These are phyloP conservation scores for Pristis pectinata DNA, from an alignment of 2,797 vertebrate genomes.

Conservation along the genomic window DNA sequence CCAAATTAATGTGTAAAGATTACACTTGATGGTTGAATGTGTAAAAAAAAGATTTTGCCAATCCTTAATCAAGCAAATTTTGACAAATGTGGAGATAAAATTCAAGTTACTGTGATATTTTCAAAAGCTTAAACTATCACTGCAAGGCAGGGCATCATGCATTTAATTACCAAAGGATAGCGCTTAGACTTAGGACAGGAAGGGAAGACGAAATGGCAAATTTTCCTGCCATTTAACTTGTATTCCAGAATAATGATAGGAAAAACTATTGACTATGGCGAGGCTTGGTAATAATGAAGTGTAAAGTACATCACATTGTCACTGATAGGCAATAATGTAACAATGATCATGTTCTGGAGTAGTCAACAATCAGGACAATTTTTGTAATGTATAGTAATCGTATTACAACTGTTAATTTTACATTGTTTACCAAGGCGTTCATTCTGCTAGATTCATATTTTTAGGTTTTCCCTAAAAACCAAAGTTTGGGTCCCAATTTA, in stretches of 20 bases:
- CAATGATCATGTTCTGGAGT: background rate
- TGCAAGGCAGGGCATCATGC: background rate
- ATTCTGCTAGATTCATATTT: background rate
- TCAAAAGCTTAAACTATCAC: background rate
- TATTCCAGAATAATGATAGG: background rate
- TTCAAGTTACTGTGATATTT: background rate
- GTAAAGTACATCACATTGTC: background rate
- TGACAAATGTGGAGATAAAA: background rate
- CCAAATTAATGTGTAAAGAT: background rate
- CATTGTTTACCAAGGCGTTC: background rate
- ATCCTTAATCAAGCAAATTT: background rate
- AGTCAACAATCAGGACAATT: background rate
- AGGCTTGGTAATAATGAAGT: background rate
- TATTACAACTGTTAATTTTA: background rate
- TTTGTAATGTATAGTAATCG: background rate
- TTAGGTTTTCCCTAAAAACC: background rate
- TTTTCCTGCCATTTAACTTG: background rate
- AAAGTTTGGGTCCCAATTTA: background rate
- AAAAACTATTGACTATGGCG: background rate
- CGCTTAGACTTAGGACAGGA: background rate
- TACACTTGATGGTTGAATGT: background rate
- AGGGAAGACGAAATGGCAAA: background rate
- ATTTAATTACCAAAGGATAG: background rate
- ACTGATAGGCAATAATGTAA: background rate
- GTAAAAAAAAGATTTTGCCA: background rate